Conservation (phyloP, 2,888 invertebrate species). For the Quadriops clusia region DNA sequence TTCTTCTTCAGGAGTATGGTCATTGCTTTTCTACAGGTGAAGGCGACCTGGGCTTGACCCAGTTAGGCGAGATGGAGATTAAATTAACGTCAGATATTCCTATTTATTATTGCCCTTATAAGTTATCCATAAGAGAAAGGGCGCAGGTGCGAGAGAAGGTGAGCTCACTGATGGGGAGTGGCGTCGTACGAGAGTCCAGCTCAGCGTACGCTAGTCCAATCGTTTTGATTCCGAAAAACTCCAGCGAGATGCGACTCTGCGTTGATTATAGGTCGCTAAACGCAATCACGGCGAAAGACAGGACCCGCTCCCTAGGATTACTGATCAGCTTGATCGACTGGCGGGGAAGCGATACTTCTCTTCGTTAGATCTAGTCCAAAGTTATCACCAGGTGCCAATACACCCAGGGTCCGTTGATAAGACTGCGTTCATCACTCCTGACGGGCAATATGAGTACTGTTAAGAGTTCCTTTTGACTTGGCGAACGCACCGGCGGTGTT, state of each 20-base stretch:
- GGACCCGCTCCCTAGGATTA: constrained; percentile 25
- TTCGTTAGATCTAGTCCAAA: constrained; percentile 18
- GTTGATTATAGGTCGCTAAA: constrained; percentile 26
- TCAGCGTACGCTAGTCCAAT: constrained; percentile 13
- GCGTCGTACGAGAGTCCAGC: constrained; percentile 20
- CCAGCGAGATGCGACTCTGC: constrained; percentile 19
- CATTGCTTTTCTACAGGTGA: constrained; percentile 7
- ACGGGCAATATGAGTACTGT: constrained; percentile 26
- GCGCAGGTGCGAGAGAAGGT: constrained; percentile 15
- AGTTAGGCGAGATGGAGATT: constrained; percentile 9
- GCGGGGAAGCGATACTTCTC: constrained; percentile 21
- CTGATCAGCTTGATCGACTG: constrained; percentile 24
- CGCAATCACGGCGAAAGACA: constrained; percentile 22
- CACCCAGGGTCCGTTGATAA: constrained; percentile 19
- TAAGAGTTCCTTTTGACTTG: constrained; percentile 27
- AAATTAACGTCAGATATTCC: constrained; percentile 21
- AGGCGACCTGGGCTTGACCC: constrained; percentile 7
- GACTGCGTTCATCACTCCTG: constrained; percentile 26
- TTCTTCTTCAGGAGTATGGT: constrained; percentile 1
- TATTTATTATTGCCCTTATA: constrained; percentile 21
- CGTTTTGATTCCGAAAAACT: constrained; percentile 18
- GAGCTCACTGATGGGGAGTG: constrained; percentile 14
- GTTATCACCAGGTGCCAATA: constrained; percentile 7
- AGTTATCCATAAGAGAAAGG: constrained; percentile 18
- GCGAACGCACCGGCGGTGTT: constrained; percentile 22